Evolutionary conservation across 2,113 vertebrate genomes (phyloP).

Genomic region (Ailuropoda melanoleuca): DNA sequence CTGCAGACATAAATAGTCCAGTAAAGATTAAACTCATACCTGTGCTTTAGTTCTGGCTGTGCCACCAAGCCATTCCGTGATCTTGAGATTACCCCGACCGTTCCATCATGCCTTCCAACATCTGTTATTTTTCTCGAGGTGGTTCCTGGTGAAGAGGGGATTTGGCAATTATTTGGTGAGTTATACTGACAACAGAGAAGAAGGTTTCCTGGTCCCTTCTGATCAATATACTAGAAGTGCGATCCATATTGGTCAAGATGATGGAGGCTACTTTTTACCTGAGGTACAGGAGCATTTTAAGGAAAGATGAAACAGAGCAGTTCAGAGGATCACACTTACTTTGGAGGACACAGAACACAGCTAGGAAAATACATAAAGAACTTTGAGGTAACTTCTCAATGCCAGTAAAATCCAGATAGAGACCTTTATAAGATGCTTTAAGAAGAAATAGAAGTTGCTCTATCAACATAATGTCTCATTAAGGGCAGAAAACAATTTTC

Average conservation of each 20-base stretch:
- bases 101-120: neutral
- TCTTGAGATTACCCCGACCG: slow-evolving; percentile 18
- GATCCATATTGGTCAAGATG: neutral
- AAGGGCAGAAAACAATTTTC: neutral
- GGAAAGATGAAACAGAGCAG: neutral
- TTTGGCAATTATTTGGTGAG: neutral
- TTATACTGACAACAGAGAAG: neutral
- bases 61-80: neutral
- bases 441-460: neutral
- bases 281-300: neutral
- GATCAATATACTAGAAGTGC: neutral
- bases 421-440: neutral
- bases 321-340: neutral
- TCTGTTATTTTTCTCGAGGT: slow-evolving; percentile 11
- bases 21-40: neutral
- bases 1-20: neutral
- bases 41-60: slow-evolving; percentile 24
- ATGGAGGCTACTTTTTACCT: neutral
- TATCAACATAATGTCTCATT: neutral
- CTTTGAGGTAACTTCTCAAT: neutral
- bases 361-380: neutral
- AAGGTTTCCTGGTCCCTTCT: neutral
- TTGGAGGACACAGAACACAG: neutral
- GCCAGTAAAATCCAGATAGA: neutral
- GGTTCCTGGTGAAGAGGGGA: neutral